These are phyloP conservation scores for Melanogrammus aeglefinus DNA, from an alignment of 2,797 vertebrate species.

Conservation along the genomic window DNA sequence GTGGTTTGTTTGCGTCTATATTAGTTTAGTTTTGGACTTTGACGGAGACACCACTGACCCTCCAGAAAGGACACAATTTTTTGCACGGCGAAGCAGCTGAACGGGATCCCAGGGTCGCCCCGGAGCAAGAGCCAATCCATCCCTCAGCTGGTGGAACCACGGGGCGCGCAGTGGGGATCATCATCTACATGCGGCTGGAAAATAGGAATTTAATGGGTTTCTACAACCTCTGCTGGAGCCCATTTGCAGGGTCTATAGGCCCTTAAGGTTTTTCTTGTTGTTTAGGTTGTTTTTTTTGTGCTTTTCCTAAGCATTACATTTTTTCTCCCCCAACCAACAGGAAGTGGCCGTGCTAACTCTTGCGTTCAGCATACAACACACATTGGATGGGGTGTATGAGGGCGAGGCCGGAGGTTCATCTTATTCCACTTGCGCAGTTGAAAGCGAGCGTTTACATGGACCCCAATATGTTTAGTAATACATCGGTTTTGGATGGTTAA, in stretches of 20 bases:
- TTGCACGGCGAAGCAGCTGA: slow-evolving; percentile 44
- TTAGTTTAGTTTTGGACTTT: slow-evolving; percentile 53
- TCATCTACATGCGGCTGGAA: not conserved
- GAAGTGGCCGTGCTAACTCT: not conserved
- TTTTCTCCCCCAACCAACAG: no score
- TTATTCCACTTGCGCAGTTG: not conserved
- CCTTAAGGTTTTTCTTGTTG: not conserved
- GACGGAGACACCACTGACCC: not conserved
- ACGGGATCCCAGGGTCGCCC: slow-evolving; percentile 25
- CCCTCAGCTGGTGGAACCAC: not conserved
- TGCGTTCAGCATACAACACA: no score
- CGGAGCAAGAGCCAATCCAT: not conserved
- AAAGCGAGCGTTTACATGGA: not conserved
- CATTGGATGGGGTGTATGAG: not conserved
- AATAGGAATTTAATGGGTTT: not conserved
- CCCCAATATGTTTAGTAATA: not conserved
- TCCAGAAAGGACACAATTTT: slow-evolving; percentile 13
- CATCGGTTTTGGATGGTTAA: not conserved
- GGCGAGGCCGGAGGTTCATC: not conserved
- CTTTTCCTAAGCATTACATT: not conserved
- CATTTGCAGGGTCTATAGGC: not conserved
- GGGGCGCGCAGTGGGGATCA: not conserved
- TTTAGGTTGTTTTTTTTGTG: not conserved
- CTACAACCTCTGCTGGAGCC: not conserved
- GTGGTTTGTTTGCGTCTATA: slow-evolving; percentile 44